Conservation (phyloP, 1,140 invertebrate genomes). For the Meloidogyne floridensis region DNA sequence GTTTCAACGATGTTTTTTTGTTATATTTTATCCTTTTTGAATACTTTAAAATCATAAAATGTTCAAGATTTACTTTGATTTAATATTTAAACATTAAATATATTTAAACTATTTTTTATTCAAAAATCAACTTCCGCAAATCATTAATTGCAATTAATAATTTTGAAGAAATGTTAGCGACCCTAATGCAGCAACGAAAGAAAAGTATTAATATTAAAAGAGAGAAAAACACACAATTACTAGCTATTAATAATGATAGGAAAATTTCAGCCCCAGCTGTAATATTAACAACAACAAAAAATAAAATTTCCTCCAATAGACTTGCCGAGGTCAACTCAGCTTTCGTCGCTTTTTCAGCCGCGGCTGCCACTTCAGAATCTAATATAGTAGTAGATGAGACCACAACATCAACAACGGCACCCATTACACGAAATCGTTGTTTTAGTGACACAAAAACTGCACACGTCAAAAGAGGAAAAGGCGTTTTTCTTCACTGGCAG, state of each 20-base stretch:
- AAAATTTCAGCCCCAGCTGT: neutral
- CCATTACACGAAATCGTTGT: neutral
- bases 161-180: conserved; percentile 4
- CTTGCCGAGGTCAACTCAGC: neutral
- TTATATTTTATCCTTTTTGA: too few species aligned
- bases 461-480: conserved; percentile 6
- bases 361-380: neutral
- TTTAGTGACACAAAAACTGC: neutral
- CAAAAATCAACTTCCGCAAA: neutral
- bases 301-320: neutral
- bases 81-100: too few species aligned
- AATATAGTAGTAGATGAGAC: neutral
- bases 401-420: neutral
- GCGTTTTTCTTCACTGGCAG: neutral
- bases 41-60: too few species aligned
- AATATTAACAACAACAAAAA: neutral
- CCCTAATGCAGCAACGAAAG: neutral
- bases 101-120: too few species aligned
- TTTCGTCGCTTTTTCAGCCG: neutral
- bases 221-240: neutral
- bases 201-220: conserved; percentile 8
- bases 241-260: neutral
- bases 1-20: too few species aligned
- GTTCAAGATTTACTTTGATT: too few species aligned
- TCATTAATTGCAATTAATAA: neutral